A percentile compares a stretch with the other conserved stretches of the same genome.
These are phyloP conservation scores for Tipula confusa DNA, from an alignment of 2,888 invertebrate genomes.

Conservation along the genomic window DNA sequence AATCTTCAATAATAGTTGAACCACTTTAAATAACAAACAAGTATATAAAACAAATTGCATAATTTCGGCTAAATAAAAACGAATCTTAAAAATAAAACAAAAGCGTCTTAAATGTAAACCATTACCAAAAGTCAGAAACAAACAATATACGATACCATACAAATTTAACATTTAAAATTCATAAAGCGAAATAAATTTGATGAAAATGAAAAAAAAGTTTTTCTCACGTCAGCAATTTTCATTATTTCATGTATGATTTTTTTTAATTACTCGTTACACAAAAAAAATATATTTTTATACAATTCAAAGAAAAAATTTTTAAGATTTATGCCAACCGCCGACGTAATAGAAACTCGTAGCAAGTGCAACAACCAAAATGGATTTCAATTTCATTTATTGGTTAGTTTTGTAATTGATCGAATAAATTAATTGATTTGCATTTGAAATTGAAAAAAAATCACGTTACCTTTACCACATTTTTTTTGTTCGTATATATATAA, in stretches of 20 bases:
- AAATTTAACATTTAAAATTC: neutral
- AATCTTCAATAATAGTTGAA: no score
- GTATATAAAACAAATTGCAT: no score
- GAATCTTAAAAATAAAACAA: no score
- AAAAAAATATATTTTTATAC: neutral
- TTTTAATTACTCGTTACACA: neutral
- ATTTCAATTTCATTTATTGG: neutral
- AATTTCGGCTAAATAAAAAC: no score
- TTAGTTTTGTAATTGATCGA: neutral
- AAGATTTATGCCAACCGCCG: neutral
- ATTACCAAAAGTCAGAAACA: no score
- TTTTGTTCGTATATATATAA: no score
- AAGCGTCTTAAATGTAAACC: no score
- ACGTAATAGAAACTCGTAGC: neutral
- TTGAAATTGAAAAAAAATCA: neutral
- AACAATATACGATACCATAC: neutral
- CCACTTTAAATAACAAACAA: no score
- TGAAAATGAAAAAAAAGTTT: neutral
- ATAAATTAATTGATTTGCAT: neutral
- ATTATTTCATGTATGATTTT: neutral
- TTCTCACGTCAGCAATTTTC: neutral
- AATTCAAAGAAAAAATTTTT: neutral
- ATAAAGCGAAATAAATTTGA: no score
- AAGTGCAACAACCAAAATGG: neutral
- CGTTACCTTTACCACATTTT: no score